Evolutionary conservation across 1,140 invertebrate species (phyloP).

Genomic region (Rhopalosiphum maidis): DNA sequence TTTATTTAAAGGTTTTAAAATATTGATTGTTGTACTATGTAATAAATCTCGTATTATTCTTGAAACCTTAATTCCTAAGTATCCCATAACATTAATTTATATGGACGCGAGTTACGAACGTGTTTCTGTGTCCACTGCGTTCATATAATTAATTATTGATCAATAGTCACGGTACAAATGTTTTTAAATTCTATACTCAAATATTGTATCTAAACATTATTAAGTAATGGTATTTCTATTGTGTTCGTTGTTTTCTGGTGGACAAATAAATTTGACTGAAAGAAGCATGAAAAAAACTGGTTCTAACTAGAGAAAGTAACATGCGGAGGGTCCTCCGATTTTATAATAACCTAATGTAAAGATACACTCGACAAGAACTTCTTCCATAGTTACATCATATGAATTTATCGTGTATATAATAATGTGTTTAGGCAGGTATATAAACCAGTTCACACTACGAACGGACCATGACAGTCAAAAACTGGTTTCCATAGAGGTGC

Average conservation of each 20-base stretch:
- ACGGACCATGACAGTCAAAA: background rate
- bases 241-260: background rate
- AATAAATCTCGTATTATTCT: background rate
- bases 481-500: background rate
- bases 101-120: background rate
- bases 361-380: background rate
- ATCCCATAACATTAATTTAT: background rate
- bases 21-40: no score
- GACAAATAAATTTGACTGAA: background rate
- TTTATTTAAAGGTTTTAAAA: background rate
- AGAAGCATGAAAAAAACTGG: background rate
- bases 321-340: background rate
- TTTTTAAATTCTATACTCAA: background rate
- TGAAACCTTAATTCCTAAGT: background rate
- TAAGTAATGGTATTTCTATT: background rate
- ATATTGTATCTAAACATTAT: background rate
- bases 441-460: background rate
- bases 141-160: no score
- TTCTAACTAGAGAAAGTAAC: background rate
- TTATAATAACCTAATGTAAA: background rate
- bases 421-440: background rate
- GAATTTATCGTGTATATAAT: background rate
- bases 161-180: background rate
- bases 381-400: background rate
- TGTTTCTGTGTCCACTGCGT: no score